Evolutionary conservation across 2,888 invertebrate species (phyloP).

Genomic region (Allolobophora icterica): DNA sequence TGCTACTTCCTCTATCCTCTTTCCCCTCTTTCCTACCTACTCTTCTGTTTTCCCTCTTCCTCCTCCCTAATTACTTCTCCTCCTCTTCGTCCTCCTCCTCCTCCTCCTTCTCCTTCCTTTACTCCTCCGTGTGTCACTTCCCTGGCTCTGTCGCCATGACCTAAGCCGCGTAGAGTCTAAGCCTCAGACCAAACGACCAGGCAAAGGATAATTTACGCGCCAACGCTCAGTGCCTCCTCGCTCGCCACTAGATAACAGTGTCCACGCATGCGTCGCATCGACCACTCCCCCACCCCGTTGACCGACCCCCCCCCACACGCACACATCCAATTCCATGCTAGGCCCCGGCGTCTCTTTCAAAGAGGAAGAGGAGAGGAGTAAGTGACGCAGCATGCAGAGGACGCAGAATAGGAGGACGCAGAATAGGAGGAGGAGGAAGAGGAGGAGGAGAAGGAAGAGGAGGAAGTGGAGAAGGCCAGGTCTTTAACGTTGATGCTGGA

Average conservation of each 20-base stretch:
- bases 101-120: not conserved
- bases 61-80: not conserved
- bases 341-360: not conserved
- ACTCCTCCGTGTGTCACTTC: not conserved
- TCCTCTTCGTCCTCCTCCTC: not conserved
- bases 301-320: no score
- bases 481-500: not conserved
- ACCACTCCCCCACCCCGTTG: not conserved
- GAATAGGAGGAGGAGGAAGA: not conserved
- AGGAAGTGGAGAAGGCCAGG: not conserved
- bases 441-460: not conserved
- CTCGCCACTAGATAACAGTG: constrained; percentile 10
- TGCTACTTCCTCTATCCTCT: not conserved
- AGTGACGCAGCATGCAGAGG: not conserved
- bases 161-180: not conserved
- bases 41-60: not conserved
- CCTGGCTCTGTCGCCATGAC: not conserved
- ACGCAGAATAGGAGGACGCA: no score
- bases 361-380: not conserved
- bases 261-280: constrained; percentile 7
- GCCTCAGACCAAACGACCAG: not conserved
- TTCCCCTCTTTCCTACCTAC: not conserved
- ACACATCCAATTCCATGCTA: not conserved
- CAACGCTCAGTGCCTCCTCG: not conserved
- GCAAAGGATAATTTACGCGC: not conserved